These are phyloP conservation scores for Polyommatus icarus DNA, from an alignment of 2,888 invertebrate genomes.

Conservation along the genomic window DNA sequence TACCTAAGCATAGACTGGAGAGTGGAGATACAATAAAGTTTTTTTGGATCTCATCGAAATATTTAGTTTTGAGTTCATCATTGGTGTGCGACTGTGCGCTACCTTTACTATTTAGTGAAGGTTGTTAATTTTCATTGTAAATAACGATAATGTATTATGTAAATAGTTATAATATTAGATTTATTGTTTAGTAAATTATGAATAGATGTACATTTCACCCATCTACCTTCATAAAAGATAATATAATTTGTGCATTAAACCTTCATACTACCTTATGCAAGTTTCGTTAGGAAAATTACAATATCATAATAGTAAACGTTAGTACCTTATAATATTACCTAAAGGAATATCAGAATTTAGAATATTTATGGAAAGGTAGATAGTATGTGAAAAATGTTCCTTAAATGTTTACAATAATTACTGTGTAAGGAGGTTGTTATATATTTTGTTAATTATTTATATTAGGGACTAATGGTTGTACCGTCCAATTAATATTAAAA, in stretches of 20 bases:
- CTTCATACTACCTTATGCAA: not conserved
- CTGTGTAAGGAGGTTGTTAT: constrained; percentile 17
- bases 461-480: constrained; percentile 28
- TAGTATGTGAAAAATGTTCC: constrained; percentile 26
- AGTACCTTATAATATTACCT: not conserved
- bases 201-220: constrained; percentile 32
- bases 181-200: constrained; percentile 32
- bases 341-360: no score
- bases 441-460: constrained; percentile 29
- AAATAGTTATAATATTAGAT: constrained; percentile 11
- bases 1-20: not conserved
- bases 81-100: constrained; percentile 12
- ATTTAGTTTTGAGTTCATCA: constrained; percentile 1
- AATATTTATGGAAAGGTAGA: not conserved
- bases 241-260: not conserved
- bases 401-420: constrained; percentile 5
- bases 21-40: not conserved
- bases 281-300: not conserved
- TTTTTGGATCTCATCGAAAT: constrained; percentile 21
- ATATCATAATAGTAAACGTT: not conserved
- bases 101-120: not conserved
- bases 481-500: constrained; percentile 23
- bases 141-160: constrained; percentile 11
- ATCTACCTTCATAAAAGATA: not conserved
- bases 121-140: constrained; percentile 12